Base-by-base conservation (phyloP, 2,113 vertebrate genomes). In the Siniperca knerii region DNA sequence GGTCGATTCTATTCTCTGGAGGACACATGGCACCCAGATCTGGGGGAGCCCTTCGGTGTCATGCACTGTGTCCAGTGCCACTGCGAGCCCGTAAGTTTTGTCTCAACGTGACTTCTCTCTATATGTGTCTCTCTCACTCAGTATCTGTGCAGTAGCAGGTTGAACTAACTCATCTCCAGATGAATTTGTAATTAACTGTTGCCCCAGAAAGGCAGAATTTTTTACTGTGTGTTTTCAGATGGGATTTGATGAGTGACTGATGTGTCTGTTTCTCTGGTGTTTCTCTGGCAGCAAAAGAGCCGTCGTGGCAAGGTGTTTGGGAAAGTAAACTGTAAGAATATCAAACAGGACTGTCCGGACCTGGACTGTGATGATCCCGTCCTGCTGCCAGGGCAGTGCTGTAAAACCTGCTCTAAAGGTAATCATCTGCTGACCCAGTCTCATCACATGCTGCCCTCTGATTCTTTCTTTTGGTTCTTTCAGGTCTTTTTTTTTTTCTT, bases 21-120 rank as follows among this genome's bases (percentile, higher is more conserved):
- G 64, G 97, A 99, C 90, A 96, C 96, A 25, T 99, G 98, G 98
- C 98, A 99, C 90, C 98, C 98, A 68, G 98, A 99, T 79, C 94
- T 99, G 11, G 98, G 98, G 35, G 98, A 99, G 80, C 98, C 98
- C 12, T 99, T 99, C 37, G 98, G 98, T 33, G 92, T 99, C 86
- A 99, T 99, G 97, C 97, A 96, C 94, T 99, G 98, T 7, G 97
- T 99, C 76, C 95, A 97, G 92, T 99, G 98, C 88, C 89, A 96
- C 92, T 99, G 98, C 20, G 97, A 99, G 77, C 91, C 96, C 75
- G 98, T 99, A 92, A 95, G 97, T 94, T 2, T 46, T 25, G 4
- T 29, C 33, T 77, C 48, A 20, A 6, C 35, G n/a, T 44, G 35
- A 40, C 60, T 21, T 42, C 21, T 52, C 16, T 70, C 25, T 33